Conservation (phyloP, 2,113 vertebrate species). For the Melanotaenia duboulayi region DNA sequence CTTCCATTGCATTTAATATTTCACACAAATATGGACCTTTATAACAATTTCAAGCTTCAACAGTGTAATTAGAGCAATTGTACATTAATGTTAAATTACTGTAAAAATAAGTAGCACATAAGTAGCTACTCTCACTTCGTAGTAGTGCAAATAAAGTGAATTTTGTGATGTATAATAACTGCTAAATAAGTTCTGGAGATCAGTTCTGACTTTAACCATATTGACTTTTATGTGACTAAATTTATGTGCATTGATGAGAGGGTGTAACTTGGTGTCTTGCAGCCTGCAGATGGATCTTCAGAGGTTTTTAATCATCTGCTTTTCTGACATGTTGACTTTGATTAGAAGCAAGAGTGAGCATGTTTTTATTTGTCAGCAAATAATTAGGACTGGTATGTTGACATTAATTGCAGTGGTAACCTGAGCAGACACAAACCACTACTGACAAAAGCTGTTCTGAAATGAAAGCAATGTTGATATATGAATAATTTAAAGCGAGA, state of each 20-base stretch:
- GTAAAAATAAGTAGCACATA: too few relatives aligned
- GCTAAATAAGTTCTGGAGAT: neutral
- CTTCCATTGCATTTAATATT: too few relatives aligned
- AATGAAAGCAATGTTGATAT: slow-evolving; percentile 36
- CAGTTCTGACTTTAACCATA: too few relatives aligned
- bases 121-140: too few relatives aligned
- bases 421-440: slow-evolving; percentile 11
- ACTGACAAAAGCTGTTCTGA: slow-evolving; percentile 10
- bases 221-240: neutral
- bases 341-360: neutral
- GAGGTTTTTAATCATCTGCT: neutral
- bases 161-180: neutral
- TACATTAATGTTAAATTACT: too few relatives aligned
- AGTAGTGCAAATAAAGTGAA: too few relatives aligned
- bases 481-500: slow-evolving; percentile 28
- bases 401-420: neutral
- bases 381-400: slow-evolving; percentile 1
- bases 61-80: too few relatives aligned
- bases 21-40: too few relatives aligned
- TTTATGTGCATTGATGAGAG: neutral
- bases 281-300: neutral
- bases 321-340: slow-evolving; percentile 4
- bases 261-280: too few relatives aligned
- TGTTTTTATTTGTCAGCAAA: slow-evolving; percentile 6
- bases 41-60: too few relatives aligned